Evolutionary conservation across 2,888 invertebrate species (phyloP), one percentile per base, ranked within the genome.

Genomic region (Operophtera brumata): DNA sequence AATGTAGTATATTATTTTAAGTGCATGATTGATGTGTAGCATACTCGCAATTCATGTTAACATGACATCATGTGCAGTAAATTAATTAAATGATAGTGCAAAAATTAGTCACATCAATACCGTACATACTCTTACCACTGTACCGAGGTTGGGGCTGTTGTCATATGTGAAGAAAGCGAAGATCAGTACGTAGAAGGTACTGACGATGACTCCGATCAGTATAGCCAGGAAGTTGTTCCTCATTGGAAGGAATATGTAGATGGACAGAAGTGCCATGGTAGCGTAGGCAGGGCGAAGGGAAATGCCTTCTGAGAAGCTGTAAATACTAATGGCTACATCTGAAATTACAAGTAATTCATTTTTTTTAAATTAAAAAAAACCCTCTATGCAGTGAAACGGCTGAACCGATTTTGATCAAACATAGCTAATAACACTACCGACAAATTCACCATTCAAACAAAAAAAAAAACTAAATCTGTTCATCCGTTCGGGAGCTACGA

Each of bases 211-310:
- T 0, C 96, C 97, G 46, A 96, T 85, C 20, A 94, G 71, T 25
- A 94, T 91, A 0, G 95, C 94, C 59, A 94, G 88, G 59, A 93
- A 91, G 73, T 95, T 94, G 72, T 94, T 93, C 14, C 94, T 92
- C 71, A 97, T 91, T 0, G 96, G 96, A 64, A 97, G 90, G 80
- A 97, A 96, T 62, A 96, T 93, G 79, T 97, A 96, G 59, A 95
- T 93, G 1, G 95, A 94, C 46, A 97, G 91, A 1, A 97, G 89
- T 1, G 94, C 92, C 78, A 94, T 93, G 0, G 94, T 93, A 1
- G 93, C 91, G 71, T 94, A 95, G 0, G 94, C 93, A 12, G 95
- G 95, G 49, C 94, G 91, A 0, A 93, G 78, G 2, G 84, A 73
- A 41, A 91, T 84, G 28, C 90, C 91, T 60, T 86, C 85, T 10